These are phyloP conservation scores for Netelia fuscicornis DNA, from an alignment of 2,888 invertebrate species.

Conservation along the genomic window DNA sequence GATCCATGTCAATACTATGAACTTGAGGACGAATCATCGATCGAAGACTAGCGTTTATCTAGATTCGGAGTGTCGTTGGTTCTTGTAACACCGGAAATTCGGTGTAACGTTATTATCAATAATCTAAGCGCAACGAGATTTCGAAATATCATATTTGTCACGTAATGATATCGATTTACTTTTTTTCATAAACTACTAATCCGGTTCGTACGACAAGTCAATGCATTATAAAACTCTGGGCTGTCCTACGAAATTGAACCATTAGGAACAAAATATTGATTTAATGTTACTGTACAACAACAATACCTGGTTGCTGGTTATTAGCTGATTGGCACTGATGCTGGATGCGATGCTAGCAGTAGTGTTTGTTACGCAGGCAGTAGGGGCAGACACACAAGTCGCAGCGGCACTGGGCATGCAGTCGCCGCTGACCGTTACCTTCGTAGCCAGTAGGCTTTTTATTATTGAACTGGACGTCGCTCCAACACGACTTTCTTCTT, in stretches of 20 bases:
- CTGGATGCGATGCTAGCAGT: constrained; percentile 84
- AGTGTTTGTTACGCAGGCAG: constrained; percentile 85
- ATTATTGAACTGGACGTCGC: constrained; percentile 92
- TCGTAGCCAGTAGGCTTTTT: constrained; percentile 97
- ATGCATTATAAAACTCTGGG: neutral
- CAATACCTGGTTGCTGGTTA: constrained; percentile 84
- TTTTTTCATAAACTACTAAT: constrained; percentile 17
- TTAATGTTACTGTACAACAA: constrained; percentile 72
- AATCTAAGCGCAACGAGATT: neutral
- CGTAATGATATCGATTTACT: neutral
- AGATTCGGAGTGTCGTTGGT: no score
- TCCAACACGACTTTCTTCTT: constrained; percentile 81
- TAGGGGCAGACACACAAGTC: constrained; percentile 84
- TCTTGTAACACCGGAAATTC: no score
- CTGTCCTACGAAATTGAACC: neutral
- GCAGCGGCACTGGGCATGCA: constrained; percentile 85
- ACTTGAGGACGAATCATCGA: neutral
- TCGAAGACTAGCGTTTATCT: neutral
- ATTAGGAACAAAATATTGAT: constrained; percentile 43
- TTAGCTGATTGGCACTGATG: constrained; percentile 85
- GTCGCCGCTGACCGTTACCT: constrained; percentile 89
- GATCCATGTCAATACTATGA: neutral
- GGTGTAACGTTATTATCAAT: no score
- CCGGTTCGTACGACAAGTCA: constrained; percentile 6
- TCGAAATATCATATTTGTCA: constrained; percentile 1